Evolutionary conservation across 2,888 invertebrate genomes (phyloP).

Genomic region (Dione vanillae): DNA sequence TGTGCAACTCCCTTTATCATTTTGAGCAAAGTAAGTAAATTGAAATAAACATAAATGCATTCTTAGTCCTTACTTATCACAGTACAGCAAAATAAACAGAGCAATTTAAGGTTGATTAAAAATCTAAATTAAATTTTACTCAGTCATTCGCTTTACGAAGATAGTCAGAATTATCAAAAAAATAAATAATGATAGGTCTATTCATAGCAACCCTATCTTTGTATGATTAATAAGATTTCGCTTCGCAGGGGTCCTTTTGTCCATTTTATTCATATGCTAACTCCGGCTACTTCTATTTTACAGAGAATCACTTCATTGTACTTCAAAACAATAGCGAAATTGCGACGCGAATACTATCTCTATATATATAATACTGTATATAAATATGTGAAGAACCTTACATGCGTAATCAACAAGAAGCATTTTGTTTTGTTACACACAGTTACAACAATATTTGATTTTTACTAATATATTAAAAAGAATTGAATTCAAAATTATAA

Average conservation of each 20-base stretch:
- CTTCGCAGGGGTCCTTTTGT: constrained; percentile 71
- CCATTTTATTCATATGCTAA: constrained; percentile 81
- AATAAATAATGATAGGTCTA: constrained; percentile 37
- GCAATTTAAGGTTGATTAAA: too few relatives aligned
- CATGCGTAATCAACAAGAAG: constrained; percentile 4
- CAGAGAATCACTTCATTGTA: constrained; percentile 66
- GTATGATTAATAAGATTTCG: constrained; percentile 74
- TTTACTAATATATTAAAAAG: background rate
- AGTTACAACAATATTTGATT: background rate
- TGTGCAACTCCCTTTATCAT: too few relatives aligned
- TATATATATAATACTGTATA: constrained; percentile 31
- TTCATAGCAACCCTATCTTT: constrained; percentile 47
- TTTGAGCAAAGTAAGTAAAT: too few relatives aligned
- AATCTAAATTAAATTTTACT: too few relatives aligned
- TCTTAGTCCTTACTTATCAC: too few relatives aligned
- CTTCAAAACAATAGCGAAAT: constrained; percentile 69
- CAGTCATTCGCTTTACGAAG: background rate
- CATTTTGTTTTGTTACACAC: background rate
- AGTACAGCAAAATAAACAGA: background rate
- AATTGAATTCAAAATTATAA: background rate
- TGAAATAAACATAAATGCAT: too few relatives aligned
- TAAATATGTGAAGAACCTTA: constrained; percentile 17
- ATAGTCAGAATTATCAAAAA: constrained; percentile 9
- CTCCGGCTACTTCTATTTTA: constrained; percentile 68
- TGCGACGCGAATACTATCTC: constrained; percentile 54